phyloP scores from a whole-genome alignment of 2,113 vertebrate genomes.

The Engystomops pustulosus region DNA sequence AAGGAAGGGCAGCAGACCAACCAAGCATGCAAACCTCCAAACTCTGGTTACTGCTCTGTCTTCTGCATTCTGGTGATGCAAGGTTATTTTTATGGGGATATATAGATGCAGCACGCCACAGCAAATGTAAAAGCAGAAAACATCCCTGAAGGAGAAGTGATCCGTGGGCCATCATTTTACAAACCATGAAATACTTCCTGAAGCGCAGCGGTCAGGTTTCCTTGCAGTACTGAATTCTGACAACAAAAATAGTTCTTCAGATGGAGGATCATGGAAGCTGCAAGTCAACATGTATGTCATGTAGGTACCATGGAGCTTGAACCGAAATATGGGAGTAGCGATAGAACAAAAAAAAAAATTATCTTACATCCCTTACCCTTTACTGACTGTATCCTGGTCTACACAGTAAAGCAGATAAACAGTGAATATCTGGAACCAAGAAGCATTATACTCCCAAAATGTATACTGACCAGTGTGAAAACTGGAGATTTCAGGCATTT shows the following conservation, averaged over 20 bases:
- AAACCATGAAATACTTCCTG: background rate
- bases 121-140: background rate
- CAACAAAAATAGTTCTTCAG: conserved; percentile 6
- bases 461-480: too few relatives aligned
- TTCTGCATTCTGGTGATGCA: too few relatives aligned
- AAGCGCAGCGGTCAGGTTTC: background rate
- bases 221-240: background rate
- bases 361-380: background rate
- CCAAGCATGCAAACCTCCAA: too few relatives aligned
- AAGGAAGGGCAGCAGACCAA: too few relatives aligned
- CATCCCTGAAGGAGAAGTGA: background rate
- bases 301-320: background rate
- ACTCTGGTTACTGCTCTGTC: too few relatives aligned
- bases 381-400: background rate
- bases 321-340: background rate
- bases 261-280: background rate
- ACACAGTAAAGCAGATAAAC: background rate
- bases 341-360: background rate
- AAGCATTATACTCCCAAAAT: too few relatives aligned
- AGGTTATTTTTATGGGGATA: too few relatives aligned
- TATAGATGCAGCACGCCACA: background rate
- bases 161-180: background rate
- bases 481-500: too few relatives aligned
- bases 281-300: background rate
- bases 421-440: too few relatives aligned